phyloP scores from a whole-genome alignment of 2,888 invertebrate species.

The Onchidella celtica region DNA sequence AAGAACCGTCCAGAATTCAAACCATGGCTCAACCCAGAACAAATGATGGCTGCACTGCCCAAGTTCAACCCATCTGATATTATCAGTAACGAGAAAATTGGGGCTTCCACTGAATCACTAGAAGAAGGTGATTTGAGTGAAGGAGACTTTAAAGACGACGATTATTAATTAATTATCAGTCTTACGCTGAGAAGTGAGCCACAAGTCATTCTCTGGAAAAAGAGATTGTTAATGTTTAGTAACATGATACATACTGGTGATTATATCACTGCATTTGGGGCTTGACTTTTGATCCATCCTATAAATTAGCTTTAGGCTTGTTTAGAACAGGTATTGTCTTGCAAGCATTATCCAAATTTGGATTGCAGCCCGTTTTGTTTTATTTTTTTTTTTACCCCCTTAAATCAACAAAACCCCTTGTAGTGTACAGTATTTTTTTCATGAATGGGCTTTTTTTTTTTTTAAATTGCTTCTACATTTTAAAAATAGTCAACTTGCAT shows the following conservation, averaged over 20 bases:
- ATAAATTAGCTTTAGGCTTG: no score
- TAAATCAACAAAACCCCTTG: no score
- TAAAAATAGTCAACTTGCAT: neutral
- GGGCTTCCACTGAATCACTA: slow-evolving; percentile 65
- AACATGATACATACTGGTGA: no score
- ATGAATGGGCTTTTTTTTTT: neutral
- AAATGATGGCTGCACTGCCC: slow-evolving; percentile 85
- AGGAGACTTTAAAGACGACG: slow-evolving; percentile 59
- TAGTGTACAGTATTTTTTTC: neutral
- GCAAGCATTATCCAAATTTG: no score
- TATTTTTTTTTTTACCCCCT: no score
- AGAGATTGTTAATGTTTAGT: no score
- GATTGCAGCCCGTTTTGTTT: no score
- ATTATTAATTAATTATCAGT: slow-evolving; percentile 50
- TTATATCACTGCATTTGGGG: no score
- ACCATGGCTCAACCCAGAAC: slow-evolving; percentile 94
- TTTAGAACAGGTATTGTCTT: no score
- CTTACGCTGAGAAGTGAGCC: no score
- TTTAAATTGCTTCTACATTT: neutral
- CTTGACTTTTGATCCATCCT: no score
- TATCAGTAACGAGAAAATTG: slow-evolving; percentile 58
- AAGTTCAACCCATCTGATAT: slow-evolving; percentile 86
- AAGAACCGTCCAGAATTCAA: slow-evolving; percentile 88
- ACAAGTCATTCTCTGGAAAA: no score
- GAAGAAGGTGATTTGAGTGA: slow-evolving; percentile 68